Percentiles rank a stretch among this genome's conserved stretches.
Evolutionary conservation across 1,140 invertebrate species (phyloP).

Genomic region (Steinernema khuongi): DNA sequence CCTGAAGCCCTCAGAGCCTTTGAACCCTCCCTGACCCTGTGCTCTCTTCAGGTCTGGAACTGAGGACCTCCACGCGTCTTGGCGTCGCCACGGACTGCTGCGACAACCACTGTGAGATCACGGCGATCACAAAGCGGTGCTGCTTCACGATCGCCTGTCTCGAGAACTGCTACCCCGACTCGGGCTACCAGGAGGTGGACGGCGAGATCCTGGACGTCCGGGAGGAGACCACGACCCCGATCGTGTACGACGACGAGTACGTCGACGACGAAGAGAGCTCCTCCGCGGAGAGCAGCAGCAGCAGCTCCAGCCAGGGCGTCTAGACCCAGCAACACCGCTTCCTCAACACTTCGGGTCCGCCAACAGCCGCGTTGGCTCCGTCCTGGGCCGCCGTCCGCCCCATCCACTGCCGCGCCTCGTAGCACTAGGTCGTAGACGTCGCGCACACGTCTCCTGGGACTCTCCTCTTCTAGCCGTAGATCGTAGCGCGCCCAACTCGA

Average conservation of each 20-base stretch:
- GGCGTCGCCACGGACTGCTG: neutral
- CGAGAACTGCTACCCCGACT: neutral
- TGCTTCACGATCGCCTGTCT: neutral
- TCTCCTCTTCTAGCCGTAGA: neutral
- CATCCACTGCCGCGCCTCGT: neutral
- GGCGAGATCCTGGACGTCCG: neutral
- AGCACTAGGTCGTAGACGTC: neutral
- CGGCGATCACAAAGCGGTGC: neutral
- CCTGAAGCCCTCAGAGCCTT: too few relatives aligned
- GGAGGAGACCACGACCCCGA: neutral
- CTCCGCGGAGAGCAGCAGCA: too few relatives aligned
- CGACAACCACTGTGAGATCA: neutral
- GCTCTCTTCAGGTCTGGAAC: neutral
- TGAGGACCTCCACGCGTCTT: neutral
- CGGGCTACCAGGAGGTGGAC: neutral
- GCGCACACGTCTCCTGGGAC: neutral
- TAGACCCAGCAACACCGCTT: too few relatives aligned
- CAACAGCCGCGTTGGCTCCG: neutral
- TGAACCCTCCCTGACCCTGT: too few relatives aligned
- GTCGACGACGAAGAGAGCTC: conserved; percentile 8
- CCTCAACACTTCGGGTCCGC: neutral
- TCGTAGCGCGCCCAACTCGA: neutral
- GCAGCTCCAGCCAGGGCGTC: too few relatives aligned
- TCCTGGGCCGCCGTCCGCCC: neutral
- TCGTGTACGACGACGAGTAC: neutral